Evolutionary conservation across 2,888 invertebrate genomes (phyloP).

Genomic region (Leucophenga montana): DNA sequence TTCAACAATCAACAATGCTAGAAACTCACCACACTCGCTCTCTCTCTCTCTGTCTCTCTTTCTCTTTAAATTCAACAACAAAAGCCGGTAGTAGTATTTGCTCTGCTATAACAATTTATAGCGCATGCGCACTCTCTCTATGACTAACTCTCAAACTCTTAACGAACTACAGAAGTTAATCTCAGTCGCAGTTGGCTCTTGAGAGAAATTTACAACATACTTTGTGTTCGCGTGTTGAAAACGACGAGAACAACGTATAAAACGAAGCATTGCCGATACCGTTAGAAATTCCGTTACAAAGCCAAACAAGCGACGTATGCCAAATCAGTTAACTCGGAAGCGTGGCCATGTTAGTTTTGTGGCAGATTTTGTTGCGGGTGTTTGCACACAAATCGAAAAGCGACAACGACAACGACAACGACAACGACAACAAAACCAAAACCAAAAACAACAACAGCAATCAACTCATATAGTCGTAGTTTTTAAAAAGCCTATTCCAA

Average conservation of each 20-base stretch:
- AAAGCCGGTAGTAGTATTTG: constrained; percentile 49
- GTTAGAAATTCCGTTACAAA: constrained; percentile 40
- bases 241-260: constrained; percentile 27
- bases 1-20: constrained; percentile 52
- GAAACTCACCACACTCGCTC: constrained; percentile 53
- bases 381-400: constrained; percentile 41
- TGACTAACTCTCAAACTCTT: too few species aligned
- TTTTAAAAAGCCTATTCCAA: background rate
- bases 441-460: too few species aligned
- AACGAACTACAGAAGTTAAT: background rate
- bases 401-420: background rate
- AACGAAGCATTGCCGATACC: background rate
- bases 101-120: background rate
- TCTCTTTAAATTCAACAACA: constrained; percentile 41
- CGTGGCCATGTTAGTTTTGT: constrained; percentile 70
- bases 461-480: background rate
- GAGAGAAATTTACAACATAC: background rate
- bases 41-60: too few species aligned
- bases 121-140: background rate
- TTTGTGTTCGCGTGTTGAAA: background rate
- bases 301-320: constrained; percentile 49
- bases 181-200: background rate
- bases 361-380: constrained; percentile 56
- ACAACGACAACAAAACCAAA: background rate
- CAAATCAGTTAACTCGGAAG: constrained; percentile 73